phyloP scores from a whole-genome alignment of 1,140 invertebrate genomes.

The Anoplolepis gracilipes region DNA sequence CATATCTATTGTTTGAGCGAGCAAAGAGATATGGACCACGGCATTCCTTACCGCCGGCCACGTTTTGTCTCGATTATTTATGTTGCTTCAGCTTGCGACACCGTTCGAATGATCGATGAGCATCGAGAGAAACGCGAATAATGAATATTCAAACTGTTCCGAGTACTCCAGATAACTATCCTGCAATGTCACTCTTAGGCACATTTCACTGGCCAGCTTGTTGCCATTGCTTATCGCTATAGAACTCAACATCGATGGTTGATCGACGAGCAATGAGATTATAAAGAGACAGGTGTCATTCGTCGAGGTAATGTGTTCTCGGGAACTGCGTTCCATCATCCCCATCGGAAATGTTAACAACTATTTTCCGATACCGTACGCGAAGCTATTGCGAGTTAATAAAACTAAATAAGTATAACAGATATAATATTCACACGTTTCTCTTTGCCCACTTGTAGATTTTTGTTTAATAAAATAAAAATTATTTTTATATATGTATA shows the following conservation, averaged over 20 bases:
- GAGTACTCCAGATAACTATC: slow-evolving; percentile 68
- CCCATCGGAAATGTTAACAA: slow-evolving; percentile 30
- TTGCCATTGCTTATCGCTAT: slow-evolving; percentile 63
- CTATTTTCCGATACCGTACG: background rate
- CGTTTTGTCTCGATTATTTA: slow-evolving; percentile 53
- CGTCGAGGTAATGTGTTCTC: slow-evolving; percentile 50
- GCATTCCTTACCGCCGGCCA: slow-evolving; percentile 28
- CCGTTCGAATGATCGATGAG: slow-evolving; percentile 61
- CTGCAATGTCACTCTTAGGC: slow-evolving; percentile 63
- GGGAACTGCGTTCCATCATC: slow-evolving; percentile 37
- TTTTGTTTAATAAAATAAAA: slow-evolving; percentile 12
- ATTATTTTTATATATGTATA: background rate
- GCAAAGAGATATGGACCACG: background rate
- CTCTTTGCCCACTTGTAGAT: background rate
- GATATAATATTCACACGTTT: background rate
- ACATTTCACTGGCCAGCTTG: background rate
- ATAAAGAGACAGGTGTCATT: slow-evolving; percentile 61
- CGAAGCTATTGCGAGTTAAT: background rate
- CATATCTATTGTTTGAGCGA: slow-evolving; percentile 24
- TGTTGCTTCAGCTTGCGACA: slow-evolving; percentile 29
- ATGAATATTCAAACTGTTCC: slow-evolving; percentile 64
- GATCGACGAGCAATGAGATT: slow-evolving; percentile 63
- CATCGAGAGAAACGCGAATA: slow-evolving; percentile 58
- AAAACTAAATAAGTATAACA: background rate
- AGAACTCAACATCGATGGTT: slow-evolving; percentile 48